Evolutionary conservation across 2,113 vertebrate genomes (phyloP).

Genomic region (mouse (Mus musculus)): DNA sequence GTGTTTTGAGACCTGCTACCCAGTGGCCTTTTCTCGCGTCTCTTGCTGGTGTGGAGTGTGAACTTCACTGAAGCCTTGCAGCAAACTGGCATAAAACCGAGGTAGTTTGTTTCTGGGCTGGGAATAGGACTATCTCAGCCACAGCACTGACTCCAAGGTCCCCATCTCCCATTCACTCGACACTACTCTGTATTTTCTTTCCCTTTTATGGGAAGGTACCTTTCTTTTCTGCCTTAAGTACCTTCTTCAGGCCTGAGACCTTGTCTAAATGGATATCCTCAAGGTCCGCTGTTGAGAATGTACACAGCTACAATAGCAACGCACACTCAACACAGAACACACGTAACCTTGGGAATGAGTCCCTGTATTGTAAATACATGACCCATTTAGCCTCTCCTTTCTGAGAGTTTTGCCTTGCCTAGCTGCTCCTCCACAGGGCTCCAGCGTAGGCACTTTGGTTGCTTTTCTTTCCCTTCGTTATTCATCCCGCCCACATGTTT

Average conservation of each 20-base stretch:
- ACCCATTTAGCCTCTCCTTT: not conserved
- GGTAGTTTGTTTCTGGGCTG: not conserved
- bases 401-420: not conserved
- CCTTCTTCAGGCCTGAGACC: not conserved
- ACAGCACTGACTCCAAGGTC: not conserved
- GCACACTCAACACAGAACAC: not conserved
- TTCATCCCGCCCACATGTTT: rapidly evolving
- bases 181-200: not conserved
- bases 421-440: not conserved
- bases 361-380: not conserved
- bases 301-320: rapidly evolving
- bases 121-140: not conserved
- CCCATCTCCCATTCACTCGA: not conserved
- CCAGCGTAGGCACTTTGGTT: rapidly evolving
- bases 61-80: too few species aligned
- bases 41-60: not conserved
- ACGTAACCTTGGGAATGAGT: not conserved
- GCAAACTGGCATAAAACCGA: rapidly evolving
- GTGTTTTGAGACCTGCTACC: not conserved
- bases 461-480: not conserved
- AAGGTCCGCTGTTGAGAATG: not conserved
- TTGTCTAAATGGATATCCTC: not conserved
- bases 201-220: too few species aligned
- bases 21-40: not conserved
- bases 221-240: not conserved